A percentile compares a stretch with the other conserved stretches of the same genome.
phyloP scores from a whole-genome alignment of 2,888 invertebrate genomes.

The Microctonus aethiopoides region DNA sequence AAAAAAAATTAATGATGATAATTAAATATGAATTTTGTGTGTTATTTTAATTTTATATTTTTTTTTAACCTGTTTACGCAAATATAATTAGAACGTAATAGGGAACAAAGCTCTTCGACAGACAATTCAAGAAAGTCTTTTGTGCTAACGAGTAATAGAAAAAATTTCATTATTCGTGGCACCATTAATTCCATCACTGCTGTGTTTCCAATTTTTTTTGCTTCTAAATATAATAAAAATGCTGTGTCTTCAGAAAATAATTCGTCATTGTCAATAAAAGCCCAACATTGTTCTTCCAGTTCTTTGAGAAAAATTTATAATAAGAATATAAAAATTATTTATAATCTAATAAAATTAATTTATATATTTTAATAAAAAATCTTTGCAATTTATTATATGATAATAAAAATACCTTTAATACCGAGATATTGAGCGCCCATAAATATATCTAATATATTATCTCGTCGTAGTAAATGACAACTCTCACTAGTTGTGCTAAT shows the following conservation, averaged over 20 bases:
- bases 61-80: conserved; percentile 75
- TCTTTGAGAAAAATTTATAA: conserved; percentile 66
- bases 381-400: background rate
- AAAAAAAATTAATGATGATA: too few species aligned
- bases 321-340: conserved; percentile 8
- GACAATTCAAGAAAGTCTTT: conserved; percentile 78
- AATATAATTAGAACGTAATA: conserved; percentile 79
- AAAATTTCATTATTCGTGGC: conserved; percentile 80
- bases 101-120: conserved; percentile 74
- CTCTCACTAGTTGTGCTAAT: conserved; percentile 74
- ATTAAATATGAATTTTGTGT: too few species aligned
- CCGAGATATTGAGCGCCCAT: conserved; percentile 78
- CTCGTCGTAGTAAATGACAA: conserved; percentile 74
- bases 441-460: conserved; percentile 79
- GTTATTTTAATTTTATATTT: background rate
- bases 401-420: conserved; percentile 71
- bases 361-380: background rate
- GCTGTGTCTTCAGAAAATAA: conserved; percentile 82
- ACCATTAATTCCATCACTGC: conserved; percentile 79
- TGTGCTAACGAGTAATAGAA: conserved; percentile 80
- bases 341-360: background rate
- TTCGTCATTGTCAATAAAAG: conserved; percentile 77
- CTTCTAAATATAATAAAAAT: conserved; percentile 75
- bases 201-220: conserved; percentile 70
- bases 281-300: conserved; percentile 81